Percentiles rank a stretch among this genome's conserved stretches.
These are phyloP conservation scores for Apodemia hepburni DNA, from an alignment of 2,888 invertebrate species.

Conservation along the genomic window DNA sequence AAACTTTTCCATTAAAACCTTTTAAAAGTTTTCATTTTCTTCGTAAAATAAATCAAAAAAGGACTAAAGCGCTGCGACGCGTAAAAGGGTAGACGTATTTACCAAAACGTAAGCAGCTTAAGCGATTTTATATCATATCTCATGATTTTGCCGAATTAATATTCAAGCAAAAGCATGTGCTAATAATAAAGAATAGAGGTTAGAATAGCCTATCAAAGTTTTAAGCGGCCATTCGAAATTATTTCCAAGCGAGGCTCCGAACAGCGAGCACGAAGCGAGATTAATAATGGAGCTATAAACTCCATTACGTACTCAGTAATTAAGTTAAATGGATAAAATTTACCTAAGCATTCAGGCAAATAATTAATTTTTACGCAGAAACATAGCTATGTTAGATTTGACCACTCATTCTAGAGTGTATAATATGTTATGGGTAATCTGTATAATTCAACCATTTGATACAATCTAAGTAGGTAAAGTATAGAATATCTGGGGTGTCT, in stretches of 20 bases:
- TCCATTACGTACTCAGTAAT: constrained; percentile 64
- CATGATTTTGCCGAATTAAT: constrained; percentile 13
- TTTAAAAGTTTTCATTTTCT: constrained; percentile 14
- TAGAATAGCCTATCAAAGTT: constrained; percentile 37
- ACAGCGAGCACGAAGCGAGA: constrained; percentile 48
- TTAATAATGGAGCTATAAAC: constrained; percentile 64
- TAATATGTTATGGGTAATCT: too few relatives aligned
- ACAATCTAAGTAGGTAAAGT: too few relatives aligned
- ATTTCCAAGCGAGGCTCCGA: constrained; percentile 36
- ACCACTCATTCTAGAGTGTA: not conserved
- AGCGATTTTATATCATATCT: constrained; percentile 13
- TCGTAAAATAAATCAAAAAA: constrained; percentile 13
- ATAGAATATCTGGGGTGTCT: too few relatives aligned
- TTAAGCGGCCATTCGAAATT: constrained; percentile 40
- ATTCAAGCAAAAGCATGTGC: constrained; percentile 22
- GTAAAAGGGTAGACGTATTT: constrained; percentile 15
- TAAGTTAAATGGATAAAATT: constrained; percentile 67
- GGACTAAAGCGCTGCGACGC: constrained; percentile 10
- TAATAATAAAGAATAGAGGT: constrained; percentile 29
- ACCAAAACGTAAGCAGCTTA: constrained; percentile 16
- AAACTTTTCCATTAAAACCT: constrained; percentile 15
- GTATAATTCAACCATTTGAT: too few relatives aligned
- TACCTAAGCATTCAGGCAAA: constrained; percentile 51
- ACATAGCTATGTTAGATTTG: constrained; percentile 30
- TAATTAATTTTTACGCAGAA: constrained; percentile 53